These are phyloP conservation scores for Magallana gigas DNA, from an alignment of 1,140 invertebrate species.

Conservation along the genomic window DNA sequence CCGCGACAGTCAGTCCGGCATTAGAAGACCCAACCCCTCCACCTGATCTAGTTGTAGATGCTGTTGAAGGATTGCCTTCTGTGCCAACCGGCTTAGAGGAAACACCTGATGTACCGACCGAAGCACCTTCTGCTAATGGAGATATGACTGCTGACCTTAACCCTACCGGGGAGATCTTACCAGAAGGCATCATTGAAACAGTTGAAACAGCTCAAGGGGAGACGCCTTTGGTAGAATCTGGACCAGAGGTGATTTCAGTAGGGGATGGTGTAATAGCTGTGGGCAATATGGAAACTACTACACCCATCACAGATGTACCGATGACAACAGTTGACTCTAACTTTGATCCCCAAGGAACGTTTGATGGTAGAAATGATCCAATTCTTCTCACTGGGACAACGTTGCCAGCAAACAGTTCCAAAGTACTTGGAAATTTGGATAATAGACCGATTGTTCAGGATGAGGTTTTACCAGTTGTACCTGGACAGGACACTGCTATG, in stretches of 20 bases:
- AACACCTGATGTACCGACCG: not conserved
- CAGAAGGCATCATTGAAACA: not conserved
- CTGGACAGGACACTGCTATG: not conserved
- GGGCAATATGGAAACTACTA: not conserved
- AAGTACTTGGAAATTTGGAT: not conserved
- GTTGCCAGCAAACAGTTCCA: not conserved
- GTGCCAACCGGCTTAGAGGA: not conserved
- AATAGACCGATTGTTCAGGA: not conserved
- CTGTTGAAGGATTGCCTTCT: not conserved
- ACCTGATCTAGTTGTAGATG: not conserved
- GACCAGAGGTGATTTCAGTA: not conserved
- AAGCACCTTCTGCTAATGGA: not conserved
- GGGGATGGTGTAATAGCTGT: not conserved
- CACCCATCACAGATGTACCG: not conserved
- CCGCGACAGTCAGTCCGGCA: not conserved
- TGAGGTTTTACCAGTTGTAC: not conserved
- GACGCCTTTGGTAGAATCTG: not conserved
- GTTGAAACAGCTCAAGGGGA: not conserved
- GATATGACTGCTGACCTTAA: not conserved
- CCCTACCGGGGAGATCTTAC: not conserved
- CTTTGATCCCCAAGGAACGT: not conserved
- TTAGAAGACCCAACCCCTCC: not conserved
- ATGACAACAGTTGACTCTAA: constrained; percentile 12
- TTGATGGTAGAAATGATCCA: constrained; percentile 14
- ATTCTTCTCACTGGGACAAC: not conserved